Evolutionary conservation across 2,888 invertebrate species (phyloP).

Genomic region (Xylota segnis): DNA sequence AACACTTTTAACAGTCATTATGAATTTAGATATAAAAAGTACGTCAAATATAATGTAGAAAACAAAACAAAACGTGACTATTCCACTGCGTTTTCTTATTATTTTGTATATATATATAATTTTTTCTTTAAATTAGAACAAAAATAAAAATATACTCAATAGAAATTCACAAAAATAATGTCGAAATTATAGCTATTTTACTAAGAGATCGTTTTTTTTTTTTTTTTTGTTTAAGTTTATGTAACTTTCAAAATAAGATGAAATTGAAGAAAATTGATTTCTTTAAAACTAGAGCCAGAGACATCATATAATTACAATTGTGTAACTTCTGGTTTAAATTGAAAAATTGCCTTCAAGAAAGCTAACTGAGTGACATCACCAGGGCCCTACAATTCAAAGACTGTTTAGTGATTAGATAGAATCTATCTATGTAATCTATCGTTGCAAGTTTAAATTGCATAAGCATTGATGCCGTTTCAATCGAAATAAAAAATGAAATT

Average conservation of each 20-base stretch:
- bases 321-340: too few species aligned
- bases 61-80: conserved; percentile 50
- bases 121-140: neutral
- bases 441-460: too few species aligned
- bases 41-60: conserved; percentile 10
- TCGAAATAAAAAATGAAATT: conserved; percentile 14
- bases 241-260: conserved; percentile 1
- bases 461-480: too few species aligned
- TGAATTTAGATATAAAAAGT: conserved; percentile 18
- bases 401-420: too few species aligned
- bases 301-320: neutral
- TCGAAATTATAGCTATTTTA: conserved; percentile 6
- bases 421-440: too few species aligned
- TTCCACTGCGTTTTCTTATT: conserved; percentile 1
- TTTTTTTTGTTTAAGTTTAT: conserved; percentile 22
- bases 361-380: too few species aligned
- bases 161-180: conserved; percentile 14
- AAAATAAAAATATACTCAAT: conserved; percentile 8
- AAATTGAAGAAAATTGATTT: neutral
- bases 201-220: conserved; percentile 23
- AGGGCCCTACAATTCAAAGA: too few species aligned
- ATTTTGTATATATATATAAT: too few species aligned
- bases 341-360: too few species aligned
- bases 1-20: conserved; percentile 31
- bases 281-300: neutral